These are phyloP conservation scores for Camponotus floridanus DNA, from an alignment of 1,140 invertebrate genomes.

Conservation along the genomic window DNA sequence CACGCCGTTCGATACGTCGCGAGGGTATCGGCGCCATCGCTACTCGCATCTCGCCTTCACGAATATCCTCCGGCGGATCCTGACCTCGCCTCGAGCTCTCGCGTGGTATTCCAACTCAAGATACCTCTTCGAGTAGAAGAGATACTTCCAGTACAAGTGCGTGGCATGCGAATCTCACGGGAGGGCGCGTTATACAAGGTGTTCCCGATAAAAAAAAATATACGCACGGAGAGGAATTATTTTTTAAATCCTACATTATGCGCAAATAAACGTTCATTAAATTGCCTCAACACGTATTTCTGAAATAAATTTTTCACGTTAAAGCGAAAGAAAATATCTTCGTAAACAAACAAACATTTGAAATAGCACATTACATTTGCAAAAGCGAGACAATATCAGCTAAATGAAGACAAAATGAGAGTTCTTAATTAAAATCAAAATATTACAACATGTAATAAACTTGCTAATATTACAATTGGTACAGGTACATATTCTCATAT, in stretches of 20 bases:
- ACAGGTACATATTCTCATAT: not conserved
- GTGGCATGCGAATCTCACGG: constrained; percentile 36
- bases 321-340: not conserved
- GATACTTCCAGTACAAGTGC: constrained; percentile 42
- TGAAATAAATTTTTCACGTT: not conserved
- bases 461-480: not conserved
- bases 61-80: constrained; percentile 51
- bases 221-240: no score
- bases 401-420: not conserved
- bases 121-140: constrained; percentile 28
- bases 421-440: not conserved
- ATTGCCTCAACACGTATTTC: not conserved
- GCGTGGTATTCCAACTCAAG: constrained; percentile 47
- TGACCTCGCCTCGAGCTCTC: constrained; percentile 52
- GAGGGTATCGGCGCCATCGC: constrained; percentile 40
- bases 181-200: constrained; percentile 25
- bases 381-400: no score
- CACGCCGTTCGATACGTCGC: not conserved
- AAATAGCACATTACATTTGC: no score
- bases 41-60: constrained; percentile 14
- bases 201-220: not conserved
- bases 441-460: not conserved
- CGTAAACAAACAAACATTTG: not conserved
- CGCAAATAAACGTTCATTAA: not conserved
- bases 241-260: not conserved